A percentile compares a stretch with the other conserved stretches of the same genome.
phyloP scores from a whole-genome alignment of 2,888 invertebrate species.

The Sabatieria punctata region DNA sequence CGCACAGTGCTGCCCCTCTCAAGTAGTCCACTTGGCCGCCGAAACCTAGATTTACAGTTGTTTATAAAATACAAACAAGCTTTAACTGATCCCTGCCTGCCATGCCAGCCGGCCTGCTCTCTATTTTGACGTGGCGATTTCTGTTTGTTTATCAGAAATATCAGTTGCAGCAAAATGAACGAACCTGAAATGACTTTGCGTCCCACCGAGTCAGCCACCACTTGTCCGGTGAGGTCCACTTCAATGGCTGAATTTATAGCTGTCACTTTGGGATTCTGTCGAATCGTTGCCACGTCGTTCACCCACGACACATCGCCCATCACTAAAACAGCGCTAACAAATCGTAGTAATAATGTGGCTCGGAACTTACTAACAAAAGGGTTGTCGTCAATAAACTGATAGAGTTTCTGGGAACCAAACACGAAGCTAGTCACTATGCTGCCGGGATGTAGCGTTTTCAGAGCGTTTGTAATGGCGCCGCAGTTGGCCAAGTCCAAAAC shows the following conservation, averaged over 20 bases:
- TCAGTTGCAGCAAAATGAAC: too few relatives aligned
- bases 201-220: conserved; percentile 78
- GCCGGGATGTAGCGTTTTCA: conserved; percentile 62
- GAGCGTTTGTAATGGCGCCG: conserved; percentile 73
- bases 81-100: too few relatives aligned
- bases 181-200: conserved; percentile 46
- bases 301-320: conserved; percentile 76
- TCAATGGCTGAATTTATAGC: conserved; percentile 90
- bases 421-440: conserved; percentile 80
- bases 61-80: neutral
- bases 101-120: too few relatives aligned
- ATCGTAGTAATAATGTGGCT: too few relatives aligned
- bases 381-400: conserved; percentile 83
- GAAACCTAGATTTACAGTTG: conserved; percentile 48
- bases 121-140: too few relatives aligned
- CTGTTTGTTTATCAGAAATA: too few relatives aligned
- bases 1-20: conserved; percentile 64
- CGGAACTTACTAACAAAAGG: conserved; percentile 66
- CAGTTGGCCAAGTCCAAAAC: conserved; percentile 67
- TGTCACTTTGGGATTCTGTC: conserved; percentile 77
- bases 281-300: conserved; percentile 66
- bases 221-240: too few relatives aligned
- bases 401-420: conserved; percentile 66
- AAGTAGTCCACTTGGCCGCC: conserved; percentile 87
- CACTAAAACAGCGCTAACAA: conserved; percentile 44